Evolutionary conservation across 1,140 invertebrate genomes (phyloP), one percentile per base, ranked within the genome.

Genomic region (Drosophila littoralis): DNA sequence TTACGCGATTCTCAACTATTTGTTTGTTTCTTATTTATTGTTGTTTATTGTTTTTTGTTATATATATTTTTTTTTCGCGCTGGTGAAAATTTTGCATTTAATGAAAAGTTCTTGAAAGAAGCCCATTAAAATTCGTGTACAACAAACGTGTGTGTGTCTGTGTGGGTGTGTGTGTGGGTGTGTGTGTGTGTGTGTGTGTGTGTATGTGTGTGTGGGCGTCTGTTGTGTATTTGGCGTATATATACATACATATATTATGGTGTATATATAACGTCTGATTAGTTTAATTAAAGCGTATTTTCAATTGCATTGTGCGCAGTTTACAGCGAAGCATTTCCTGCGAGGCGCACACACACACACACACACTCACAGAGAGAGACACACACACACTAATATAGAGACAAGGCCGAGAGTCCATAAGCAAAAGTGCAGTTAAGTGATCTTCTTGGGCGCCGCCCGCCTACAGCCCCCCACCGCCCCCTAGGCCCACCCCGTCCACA

Each of bases 221-320:
- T 82, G 75, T 57, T 75, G 71, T 61, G 81, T 63, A 55, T 68
- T 43, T 35, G 64, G 48, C 50, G 22, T 64, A 22, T 51, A 75
- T 79, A 59, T 51, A 48, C 28, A 61, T 43, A 54, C 60, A 43
- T 60, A 54, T 52, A 7, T 54, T 40, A 28, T 51, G 40, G 38
- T 43, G 38, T 70, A 51, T 58, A 77, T 80, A 79, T 83, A 70
- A 71, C 69, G 82, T 88, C 72, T 83, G 83, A 86, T 86, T 86
- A 83, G 83, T 86, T 89, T 83, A 86, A 86, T 86, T 88, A 89
- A 86, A 83, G 77, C 79, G 83, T 82, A 88, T 83, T 83, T 68
- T 88, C 83, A 76, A 83, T 86, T 88, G 82, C 79, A 74, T 68
- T 71, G 67, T 82, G 83, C 83, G 83, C 83, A 86, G 63, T 84